phyloP scores from a whole-genome alignment of 2,888 invertebrate genomes.

The Uloborus plumipes region DNA sequence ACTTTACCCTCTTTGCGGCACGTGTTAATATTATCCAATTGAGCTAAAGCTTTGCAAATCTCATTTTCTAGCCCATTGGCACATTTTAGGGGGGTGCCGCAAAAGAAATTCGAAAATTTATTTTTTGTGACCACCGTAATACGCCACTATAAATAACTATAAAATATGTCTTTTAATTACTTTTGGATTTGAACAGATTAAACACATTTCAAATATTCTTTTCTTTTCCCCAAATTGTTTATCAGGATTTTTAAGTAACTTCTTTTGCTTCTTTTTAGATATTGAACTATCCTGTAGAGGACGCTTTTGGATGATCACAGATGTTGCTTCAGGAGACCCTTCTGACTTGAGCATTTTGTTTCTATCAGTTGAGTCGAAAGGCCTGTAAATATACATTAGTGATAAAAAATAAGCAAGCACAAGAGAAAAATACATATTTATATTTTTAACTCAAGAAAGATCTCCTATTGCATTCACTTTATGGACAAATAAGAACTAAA shows the following conservation, averaged over 20 bases:
- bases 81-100: no score
- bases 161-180: constrained; percentile 14
- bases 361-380: not conserved
- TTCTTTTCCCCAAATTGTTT: constrained; percentile 71
- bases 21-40: no score
- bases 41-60: no score
- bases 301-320: constrained; percentile 19
- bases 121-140: no score
- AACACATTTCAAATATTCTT: constrained; percentile 56
- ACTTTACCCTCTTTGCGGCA: no score
- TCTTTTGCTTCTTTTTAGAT: constrained; percentile 89
- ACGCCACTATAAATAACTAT: constrained; percentile 7
- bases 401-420: not conserved
- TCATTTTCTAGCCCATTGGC: no score
- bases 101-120: no score
- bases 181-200: constrained; percentile 65
- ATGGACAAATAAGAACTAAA: no score
- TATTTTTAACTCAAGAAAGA: no score
- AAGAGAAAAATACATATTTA: no score
- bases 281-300: constrained; percentile 61
- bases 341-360: not conserved
- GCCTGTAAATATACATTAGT: constrained; percentile 3
- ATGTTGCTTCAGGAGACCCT: not conserved
- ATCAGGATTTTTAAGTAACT: constrained; percentile 81
- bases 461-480: no score